phyloP scores from a whole-genome alignment of 92 coral and sea anemone genomes.

The Anthopleura xanthogrammica region DNA sequence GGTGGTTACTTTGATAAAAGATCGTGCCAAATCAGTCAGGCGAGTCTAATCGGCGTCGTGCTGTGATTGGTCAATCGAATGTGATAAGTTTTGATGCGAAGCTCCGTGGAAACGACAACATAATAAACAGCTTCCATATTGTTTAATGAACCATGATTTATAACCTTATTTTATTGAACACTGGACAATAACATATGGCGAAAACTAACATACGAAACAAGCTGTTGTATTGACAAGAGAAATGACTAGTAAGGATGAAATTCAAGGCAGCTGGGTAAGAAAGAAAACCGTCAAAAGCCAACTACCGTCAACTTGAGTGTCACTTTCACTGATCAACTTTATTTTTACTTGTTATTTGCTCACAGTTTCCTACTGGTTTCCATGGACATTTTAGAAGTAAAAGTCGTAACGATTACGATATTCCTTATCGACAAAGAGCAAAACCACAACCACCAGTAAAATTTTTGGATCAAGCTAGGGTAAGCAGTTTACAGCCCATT shows the following conservation, averaged over 20 bases:
- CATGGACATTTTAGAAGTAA: slow-evolving; percentile 97
- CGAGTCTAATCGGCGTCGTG: slow-evolving; percentile 15
- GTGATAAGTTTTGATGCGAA: slow-evolving; percentile 5
- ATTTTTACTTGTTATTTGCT: not conserved
- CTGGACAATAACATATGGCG: not conserved
- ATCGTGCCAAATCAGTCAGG: not conserved
- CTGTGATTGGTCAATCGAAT: slow-evolving; percentile 31
- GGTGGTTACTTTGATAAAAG: too few species aligned
- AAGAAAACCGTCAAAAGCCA: slow-evolving; percentile 1
- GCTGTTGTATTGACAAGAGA: not conserved
- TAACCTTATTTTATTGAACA: not conserved
- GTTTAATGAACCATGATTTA: not conserved
- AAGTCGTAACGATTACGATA: slow-evolving; percentile 79
- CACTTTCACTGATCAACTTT: not conserved
- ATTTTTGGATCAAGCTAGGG: slow-evolving; percentile 75
- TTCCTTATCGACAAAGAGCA: slow-evolving; percentile 95
- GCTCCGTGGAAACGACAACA: slow-evolving; percentile 75
- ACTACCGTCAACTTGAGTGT: not conserved
- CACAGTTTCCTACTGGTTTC: slow-evolving; percentile 86
- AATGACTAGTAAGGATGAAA: slow-evolving; percentile 25
- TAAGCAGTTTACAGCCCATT: slow-evolving; percentile 27
- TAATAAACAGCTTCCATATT: slow-evolving; percentile 8
- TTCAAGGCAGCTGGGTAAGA: slow-evolving; percentile 61
- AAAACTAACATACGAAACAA: not conserved
- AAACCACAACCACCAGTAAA: slow-evolving; percentile 91